These are phyloP conservation scores for Fregetta grallaria DNA, from an alignment of 2,113 vertebrate species.

Conservation along the genomic window DNA sequence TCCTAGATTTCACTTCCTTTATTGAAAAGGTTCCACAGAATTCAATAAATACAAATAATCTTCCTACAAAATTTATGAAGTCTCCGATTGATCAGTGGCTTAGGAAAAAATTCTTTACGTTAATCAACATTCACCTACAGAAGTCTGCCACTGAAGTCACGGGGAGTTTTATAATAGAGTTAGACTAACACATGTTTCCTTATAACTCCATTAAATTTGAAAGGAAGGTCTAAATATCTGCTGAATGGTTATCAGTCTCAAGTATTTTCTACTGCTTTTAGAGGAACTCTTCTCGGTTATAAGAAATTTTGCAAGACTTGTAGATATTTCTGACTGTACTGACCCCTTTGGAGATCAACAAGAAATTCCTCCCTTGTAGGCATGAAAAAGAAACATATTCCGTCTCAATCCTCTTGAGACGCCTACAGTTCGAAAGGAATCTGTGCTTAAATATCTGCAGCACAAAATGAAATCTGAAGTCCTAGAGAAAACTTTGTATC, in stretches of 20 bases:
- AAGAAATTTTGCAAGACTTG: background rate
- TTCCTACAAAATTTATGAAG: background rate
- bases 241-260: background rate
- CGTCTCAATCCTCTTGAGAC: background rate
- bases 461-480: background rate
- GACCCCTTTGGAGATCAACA: background rate
- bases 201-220: background rate
- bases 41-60: background rate
- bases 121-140: background rate
- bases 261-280: background rate
- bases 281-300: background rate
- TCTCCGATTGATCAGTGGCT: background rate
- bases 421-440: background rate
- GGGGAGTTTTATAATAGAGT: background rate
- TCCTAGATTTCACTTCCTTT: background rate
- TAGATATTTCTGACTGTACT: background rate
- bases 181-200: background rate
- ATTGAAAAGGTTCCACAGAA: background rate
- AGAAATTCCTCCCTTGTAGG: background rate
- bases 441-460: background rate
- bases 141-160: background rate
- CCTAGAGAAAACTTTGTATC: background rate
- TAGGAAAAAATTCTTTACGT: background rate
- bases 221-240: background rate
- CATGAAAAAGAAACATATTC: background rate